A percentile compares a stretch with the other conserved stretches of the same genome.
phyloP scores from a whole-genome alignment of 2,888 invertebrate genomes.

The Steinernema scapterisci region DNA sequence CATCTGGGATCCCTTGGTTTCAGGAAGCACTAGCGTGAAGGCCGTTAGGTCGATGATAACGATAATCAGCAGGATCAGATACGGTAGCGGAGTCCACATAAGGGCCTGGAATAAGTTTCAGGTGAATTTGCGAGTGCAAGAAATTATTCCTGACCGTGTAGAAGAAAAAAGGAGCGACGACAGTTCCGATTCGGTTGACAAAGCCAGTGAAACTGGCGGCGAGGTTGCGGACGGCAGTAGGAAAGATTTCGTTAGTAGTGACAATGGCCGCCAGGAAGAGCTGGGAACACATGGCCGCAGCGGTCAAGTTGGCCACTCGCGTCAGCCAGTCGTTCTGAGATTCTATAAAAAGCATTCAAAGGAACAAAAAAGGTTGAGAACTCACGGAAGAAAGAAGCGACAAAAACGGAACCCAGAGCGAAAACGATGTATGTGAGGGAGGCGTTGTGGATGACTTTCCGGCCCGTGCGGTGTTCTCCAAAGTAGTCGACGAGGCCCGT shows the following conservation, averaged over 20 bases:
- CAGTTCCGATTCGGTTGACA: conserved; percentile 51
- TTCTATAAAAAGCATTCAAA: not conserved
- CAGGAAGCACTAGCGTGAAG: conserved; percentile 55
- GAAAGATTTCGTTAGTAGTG: conserved; percentile 49
- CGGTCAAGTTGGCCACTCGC: conserved; percentile 42
- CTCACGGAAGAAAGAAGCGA: conserved; percentile 34
- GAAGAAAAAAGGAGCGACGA: conserved; percentile 59
- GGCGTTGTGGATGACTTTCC: conserved; percentile 47
- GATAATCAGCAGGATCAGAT: conserved; percentile 51
- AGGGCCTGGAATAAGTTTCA: conserved; percentile 39
- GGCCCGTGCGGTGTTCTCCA: conserved; percentile 43
- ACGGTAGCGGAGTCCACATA: conserved; percentile 57
- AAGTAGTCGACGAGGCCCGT: conserved; percentile 44
- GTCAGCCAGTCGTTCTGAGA: conserved; percentile 29
- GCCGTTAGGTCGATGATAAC: conserved; percentile 47
- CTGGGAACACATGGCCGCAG: conserved; percentile 51
- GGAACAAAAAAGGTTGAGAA: not conserved
- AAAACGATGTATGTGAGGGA: conserved; percentile 46
- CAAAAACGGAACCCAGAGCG: conserved; percentile 36
- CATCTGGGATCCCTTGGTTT: conserved; percentile 56
- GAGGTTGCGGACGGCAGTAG: conserved; percentile 57
- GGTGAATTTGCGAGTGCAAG: conserved; percentile 21
- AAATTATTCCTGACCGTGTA: conserved; percentile 42
- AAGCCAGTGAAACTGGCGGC: conserved; percentile 52
- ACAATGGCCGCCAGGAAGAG: conserved; percentile 34